Evolutionary conservation across 2,113 vertebrate species (phyloP), one percentile per base, ranked within the genome.

Genomic region (Menidia beryllina): DNA sequence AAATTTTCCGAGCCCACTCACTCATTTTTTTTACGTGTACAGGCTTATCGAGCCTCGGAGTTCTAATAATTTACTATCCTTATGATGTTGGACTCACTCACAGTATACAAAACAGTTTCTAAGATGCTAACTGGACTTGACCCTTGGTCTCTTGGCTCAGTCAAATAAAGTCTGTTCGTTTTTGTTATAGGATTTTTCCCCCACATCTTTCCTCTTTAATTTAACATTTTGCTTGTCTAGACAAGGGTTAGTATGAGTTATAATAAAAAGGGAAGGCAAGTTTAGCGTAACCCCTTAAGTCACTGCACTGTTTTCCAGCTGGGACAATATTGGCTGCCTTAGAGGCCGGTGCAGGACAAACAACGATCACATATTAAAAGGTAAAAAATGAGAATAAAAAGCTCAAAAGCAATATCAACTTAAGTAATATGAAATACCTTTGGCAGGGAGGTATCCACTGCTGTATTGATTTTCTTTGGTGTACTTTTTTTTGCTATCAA

Each of bases 321-420:
- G 34, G 69, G 69, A 69, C 69, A 67, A 84, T 79, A 86, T 49
- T 69, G 50, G 47, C 64, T 82, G 49, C 68, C 66, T 69, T 21
- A 0, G 61, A 81, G 72, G 45, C 47, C 50, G 30, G 54, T 1
- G 34, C 23, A 47, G 60, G 50, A 82, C 58, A 74, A 83, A 81
- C 48, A 53, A 39, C 47, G 49, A 53, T 61, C 50, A 39, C 71
- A 79, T 76, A 85, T 85, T 67, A 56, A n/a, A 83, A 56, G 50
- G 39, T 58, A 66, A 54, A 64, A 63, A 55, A n/a, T n/a, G n/a
- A n/a, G n/a, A n/a, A n/a, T n/a, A n/a, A n/a, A n/a, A n/a, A n/a
- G n/a, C 61, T 53, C 53, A 43, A 75, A 81, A 79, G 74, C 60
- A 76, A 73, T 81, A 60, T 73, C 77, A 55, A 27, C 25, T 45